Percentiles rank a stretch among this genome's conserved stretches.
Conservation (phyloP, 2,113 vertebrate genomes). For the Pionites leucogaster region DNA sequence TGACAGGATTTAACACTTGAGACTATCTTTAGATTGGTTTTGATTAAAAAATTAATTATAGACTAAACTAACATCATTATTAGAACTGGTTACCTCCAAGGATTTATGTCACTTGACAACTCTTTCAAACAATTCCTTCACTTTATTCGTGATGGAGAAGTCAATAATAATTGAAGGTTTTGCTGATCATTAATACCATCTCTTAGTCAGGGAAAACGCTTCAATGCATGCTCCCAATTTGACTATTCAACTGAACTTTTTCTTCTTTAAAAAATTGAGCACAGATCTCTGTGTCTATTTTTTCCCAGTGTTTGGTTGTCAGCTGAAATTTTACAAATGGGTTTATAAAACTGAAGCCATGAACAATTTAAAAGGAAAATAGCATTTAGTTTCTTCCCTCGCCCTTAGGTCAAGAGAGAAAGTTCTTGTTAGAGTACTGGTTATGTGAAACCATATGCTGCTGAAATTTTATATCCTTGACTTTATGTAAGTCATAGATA, state of each 20-base stretch:
- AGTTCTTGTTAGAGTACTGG: not conserved
- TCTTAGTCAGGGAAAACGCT: not conserved
- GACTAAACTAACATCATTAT: conserved; percentile 19
- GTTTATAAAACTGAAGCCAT: not conserved
- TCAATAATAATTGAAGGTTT: conserved; percentile 53
- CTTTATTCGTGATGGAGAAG: conserved; percentile 4
- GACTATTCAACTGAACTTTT: not conserved
- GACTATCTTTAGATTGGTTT: conserved; percentile 54
- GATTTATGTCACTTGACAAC: conserved; percentile 36
- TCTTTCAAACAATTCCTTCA: conserved; percentile 36
- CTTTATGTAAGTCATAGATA: not conserved
- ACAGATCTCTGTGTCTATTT: not conserved
- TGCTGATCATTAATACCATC: conserved; percentile 1
- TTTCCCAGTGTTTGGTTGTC: not conserved
- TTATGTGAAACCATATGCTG: not conserved
- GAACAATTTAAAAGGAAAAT: not conserved
- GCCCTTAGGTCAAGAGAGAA: not conserved
- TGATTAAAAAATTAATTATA: conserved; percentile 62
- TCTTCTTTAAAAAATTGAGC: conserved; percentile 13
- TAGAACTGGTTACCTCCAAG: conserved; percentile 34
- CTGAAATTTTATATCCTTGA: not conserved
- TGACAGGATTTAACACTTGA: conserved; percentile 57
- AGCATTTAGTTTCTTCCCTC: not conserved
- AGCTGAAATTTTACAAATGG: conserved; percentile 15
- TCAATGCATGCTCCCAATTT: not conserved